A percentile compares a stretch with the other conserved stretches of the same genome.
Evolutionary conservation across 2,113 vertebrate genomes (phyloP).

Genomic region (Ophiodon elongatus): DNA sequence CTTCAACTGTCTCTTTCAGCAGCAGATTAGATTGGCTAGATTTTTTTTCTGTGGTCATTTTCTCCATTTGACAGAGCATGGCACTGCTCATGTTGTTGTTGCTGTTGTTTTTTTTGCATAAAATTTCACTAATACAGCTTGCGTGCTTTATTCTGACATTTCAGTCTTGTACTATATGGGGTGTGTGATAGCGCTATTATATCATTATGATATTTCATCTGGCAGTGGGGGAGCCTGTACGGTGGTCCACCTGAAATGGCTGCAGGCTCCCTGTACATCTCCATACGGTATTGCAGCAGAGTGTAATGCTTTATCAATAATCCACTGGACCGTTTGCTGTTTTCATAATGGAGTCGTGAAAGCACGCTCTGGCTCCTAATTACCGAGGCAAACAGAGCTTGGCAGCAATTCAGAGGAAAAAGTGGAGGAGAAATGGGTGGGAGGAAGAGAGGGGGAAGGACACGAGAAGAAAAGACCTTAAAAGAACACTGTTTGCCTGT

Average conservation of each 20-base stretch:
- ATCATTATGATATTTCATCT: conserved; percentile 80
- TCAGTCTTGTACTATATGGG: conserved; percentile 60
- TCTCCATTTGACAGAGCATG: conserved; percentile 69
- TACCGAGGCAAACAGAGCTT: conserved; percentile 82
- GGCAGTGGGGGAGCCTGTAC: conserved; percentile 43
- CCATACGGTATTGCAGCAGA: conserved; percentile 77
- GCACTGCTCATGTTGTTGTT: conserved; percentile 58
- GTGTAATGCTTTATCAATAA: conserved; percentile 88
- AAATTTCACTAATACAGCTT: conserved; percentile 60
- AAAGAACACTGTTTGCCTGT: conserved; percentile 61
- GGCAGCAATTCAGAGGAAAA: conserved; percentile 78
- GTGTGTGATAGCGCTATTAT: conserved; percentile 73
- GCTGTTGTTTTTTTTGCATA: conserved; percentile 61
- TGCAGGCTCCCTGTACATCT: conserved; percentile 76
- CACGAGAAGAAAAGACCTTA: conserved; percentile 54
- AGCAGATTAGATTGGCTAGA: conserved; percentile 64
- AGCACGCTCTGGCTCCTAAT: conserved; percentile 83
- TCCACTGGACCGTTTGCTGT: conserved; percentile 84
- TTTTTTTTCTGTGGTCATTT: conserved; percentile 68
- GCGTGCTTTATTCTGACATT: conserved; percentile 49
- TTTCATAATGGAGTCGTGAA: conserved; percentile 87
- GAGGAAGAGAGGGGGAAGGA: conserved; percentile 51
- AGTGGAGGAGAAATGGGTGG: conserved; percentile 55
- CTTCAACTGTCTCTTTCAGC: conserved; percentile 70
- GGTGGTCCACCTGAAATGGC: conserved; percentile 77